phyloP scores from a whole-genome alignment of 2,113 vertebrate genomes.

The Candoia aspera region DNA sequence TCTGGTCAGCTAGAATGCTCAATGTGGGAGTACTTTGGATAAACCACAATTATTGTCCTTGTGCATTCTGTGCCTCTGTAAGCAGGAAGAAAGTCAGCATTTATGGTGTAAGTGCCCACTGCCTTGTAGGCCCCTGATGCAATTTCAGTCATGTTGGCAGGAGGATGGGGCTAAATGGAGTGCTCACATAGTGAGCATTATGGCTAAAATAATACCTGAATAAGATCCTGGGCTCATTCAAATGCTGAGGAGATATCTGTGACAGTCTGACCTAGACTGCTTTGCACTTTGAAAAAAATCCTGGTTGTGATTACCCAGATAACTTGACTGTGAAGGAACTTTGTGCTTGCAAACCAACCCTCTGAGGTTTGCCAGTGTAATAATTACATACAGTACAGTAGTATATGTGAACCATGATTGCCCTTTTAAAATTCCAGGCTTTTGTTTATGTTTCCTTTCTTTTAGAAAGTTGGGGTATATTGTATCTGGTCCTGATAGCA shows the following conservation, averaged over 20 bases:
- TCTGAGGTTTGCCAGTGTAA: background rate
- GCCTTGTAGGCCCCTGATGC: background rate
- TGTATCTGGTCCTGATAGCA: background rate
- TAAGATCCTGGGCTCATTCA: background rate
- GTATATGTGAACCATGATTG: background rate
- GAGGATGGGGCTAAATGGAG: background rate
- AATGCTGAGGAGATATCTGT: background rate
- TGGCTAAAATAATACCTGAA: background rate
- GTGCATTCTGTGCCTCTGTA: background rate
- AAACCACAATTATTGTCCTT: background rate
- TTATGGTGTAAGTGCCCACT: background rate
- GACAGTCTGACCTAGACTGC: background rate
- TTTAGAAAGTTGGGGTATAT: background rate
- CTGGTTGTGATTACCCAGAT: background rate
- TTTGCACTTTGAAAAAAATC: background rate
- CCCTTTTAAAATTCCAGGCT: background rate
- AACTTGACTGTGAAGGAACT: background rate
- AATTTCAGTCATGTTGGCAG: background rate
- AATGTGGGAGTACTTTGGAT: background rate
- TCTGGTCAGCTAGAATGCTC: background rate
- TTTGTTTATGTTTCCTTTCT: background rate
- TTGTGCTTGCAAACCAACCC: background rate
- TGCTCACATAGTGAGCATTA: background rate
- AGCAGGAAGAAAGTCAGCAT: background rate
- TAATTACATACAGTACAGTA: background rate